Percentiles rank a stretch among this genome's conserved stretches.
Conservation (phyloP, 2,797 vertebrate species). For the Sebastes trivittatus region DNA sequence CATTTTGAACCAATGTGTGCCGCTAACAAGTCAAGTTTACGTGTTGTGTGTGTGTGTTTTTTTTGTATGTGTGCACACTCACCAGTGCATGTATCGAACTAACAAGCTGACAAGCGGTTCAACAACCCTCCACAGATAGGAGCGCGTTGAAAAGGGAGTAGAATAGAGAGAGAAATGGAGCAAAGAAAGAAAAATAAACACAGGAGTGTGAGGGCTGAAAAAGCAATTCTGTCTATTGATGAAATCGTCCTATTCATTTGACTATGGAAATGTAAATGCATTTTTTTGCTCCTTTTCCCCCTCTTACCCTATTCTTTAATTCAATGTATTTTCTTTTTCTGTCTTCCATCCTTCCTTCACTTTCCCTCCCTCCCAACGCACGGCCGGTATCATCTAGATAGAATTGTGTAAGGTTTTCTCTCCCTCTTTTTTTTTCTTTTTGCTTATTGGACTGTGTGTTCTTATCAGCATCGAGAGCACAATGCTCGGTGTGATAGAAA, state of each 20-base stretch:
- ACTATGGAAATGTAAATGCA: conserved; percentile 73
- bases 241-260: conserved; percentile 70
- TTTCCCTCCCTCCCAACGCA: conserved; percentile 36
- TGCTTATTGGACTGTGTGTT: conserved; percentile 81
- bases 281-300: conserved; percentile 40
- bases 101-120: conserved; percentile 57
- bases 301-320: conserved; percentile 60
- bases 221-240: conserved; percentile 70
- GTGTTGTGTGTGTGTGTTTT: neutral
- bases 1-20: neutral
- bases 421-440: conserved; percentile 54
- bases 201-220: conserved; percentile 35
- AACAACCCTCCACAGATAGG: conserved; percentile 57
- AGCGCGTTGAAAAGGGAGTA: conserved; percentile 3
- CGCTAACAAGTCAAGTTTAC: conserved; percentile 1
- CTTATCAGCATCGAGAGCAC: conserved; percentile 81
- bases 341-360: conserved; percentile 44
- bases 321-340: conserved; percentile 63
- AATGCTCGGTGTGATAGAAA: conserved; percentile 81
- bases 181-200: conserved; percentile 50
- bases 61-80: neutral
- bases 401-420: conserved; percentile 71
- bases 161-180: conserved; percentile 40
- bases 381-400: conserved; percentile 75
- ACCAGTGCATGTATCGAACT: conserved; percentile 17